A percentile compares a stretch with the other conserved stretches of the same genome.
phyloP scores from a whole-genome alignment of 2,797 vertebrate species.

The Mus spretus region DNA sequence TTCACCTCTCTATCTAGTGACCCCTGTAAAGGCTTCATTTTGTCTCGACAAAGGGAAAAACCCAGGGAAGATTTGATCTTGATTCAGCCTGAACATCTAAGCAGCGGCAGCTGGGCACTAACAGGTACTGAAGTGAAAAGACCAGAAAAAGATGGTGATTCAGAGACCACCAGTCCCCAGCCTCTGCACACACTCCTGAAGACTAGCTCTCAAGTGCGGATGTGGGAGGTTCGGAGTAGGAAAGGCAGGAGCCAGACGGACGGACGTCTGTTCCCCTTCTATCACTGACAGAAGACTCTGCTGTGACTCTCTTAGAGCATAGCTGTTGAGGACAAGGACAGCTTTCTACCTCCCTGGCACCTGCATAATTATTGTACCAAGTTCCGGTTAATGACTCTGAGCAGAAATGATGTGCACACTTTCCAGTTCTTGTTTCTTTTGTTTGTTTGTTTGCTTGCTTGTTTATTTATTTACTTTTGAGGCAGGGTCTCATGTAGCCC shows the following conservation, averaged over 20 bases:
- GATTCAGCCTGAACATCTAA: constrained; percentile 42
- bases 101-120: background rate
- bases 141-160: background rate
- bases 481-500: background rate
- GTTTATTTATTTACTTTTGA: background rate
- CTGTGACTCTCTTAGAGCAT: background rate
- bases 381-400: background rate
- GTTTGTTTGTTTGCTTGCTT: background rate
- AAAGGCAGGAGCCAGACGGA: background rate
- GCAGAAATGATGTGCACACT: background rate
- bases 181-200: background rate
- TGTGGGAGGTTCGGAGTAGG: background rate
- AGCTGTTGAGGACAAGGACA: background rate
- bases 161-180: background rate
- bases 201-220: background rate
- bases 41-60: constrained; percentile 8
- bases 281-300: background rate
- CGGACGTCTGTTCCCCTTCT: background rate
- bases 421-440: background rate
- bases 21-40: background rate
- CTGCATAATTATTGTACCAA: background rate
- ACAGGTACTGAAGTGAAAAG: background rate
- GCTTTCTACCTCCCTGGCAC: background rate
- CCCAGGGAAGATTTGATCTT: background rate
- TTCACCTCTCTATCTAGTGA: background rate